Conservation (phyloP, 2,113 vertebrate genomes). For the Anguilla rostrata region DNA sequence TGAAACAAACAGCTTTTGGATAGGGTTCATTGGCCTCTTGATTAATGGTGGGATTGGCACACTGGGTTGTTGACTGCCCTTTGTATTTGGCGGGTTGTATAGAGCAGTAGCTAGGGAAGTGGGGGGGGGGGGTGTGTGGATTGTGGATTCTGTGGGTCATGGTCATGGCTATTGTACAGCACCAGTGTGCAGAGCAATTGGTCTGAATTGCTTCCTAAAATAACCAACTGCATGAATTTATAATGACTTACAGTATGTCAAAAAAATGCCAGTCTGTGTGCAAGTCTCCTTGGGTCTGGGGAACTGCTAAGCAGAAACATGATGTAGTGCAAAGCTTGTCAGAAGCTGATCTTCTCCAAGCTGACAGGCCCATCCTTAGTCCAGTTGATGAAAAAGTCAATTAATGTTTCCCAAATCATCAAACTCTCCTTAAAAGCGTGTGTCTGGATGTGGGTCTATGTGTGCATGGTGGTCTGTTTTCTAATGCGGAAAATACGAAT, state of each 20-base stretch:
- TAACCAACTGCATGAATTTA: neutral
- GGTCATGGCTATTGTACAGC: neutral
- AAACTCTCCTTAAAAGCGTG: neutral
- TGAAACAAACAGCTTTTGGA: neutral
- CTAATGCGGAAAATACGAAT: constrained; percentile 34
- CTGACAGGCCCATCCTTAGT: neutral
- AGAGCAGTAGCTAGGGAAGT: neutral
- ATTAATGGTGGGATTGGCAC: neutral
- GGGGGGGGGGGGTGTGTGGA: neutral
- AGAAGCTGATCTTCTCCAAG: neutral
- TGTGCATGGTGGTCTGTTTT: neutral
- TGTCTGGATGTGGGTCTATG: neutral
- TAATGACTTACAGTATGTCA: neutral
- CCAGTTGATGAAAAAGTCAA: neutral
- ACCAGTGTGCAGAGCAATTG: neutral
- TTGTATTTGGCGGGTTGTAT: neutral
- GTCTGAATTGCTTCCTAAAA: neutral
- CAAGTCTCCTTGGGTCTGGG: neutral
- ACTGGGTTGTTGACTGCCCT: neutral
- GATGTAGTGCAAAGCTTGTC: neutral
- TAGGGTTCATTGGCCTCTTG: too few species aligned
- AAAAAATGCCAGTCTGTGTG: neutral
- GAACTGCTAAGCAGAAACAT: neutral
- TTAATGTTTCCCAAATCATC: neutral
- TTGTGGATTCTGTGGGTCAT: neutral